Evolutionary conservation across 1,140 invertebrate species (phyloP).

Genomic region (Olivierus martensii): DNA sequence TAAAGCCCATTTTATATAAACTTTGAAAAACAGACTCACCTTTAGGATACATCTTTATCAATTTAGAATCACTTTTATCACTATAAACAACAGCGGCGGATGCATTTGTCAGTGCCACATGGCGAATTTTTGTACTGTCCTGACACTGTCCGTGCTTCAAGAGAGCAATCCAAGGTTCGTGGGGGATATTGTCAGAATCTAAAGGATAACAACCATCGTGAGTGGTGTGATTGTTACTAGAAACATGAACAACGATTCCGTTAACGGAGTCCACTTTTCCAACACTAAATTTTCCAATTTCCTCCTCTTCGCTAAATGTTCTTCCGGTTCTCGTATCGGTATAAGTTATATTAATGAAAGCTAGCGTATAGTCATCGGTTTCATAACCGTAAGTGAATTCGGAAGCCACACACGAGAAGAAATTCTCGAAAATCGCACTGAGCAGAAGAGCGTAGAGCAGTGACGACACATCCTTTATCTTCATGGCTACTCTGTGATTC

Average conservation of each 20-base stretch:
- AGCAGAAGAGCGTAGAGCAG: constrained; percentile 1
- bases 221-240: constrained; percentile 36
- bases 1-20: too few relatives aligned
- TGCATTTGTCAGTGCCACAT: constrained; percentile 51
- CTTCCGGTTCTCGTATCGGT: constrained; percentile 23
- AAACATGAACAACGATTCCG: constrained; percentile 45
- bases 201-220: constrained; percentile 49
- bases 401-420: constrained; percentile 1
- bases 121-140: constrained; percentile 57
- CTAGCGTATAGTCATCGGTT: constrained; percentile 25
- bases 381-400: constrained; percentile 18
- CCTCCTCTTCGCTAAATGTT: constrained; percentile 29
- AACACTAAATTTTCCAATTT: constrained; percentile 49
- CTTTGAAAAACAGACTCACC: constrained; percentile 6
- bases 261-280: constrained; percentile 43
- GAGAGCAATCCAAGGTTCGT: constrained; percentile 55
- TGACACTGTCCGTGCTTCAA: constrained; percentile 54
- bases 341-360: constrained; percentile 32
- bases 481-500: too few relatives aligned
- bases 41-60: constrained; percentile 17
- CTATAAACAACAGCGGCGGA: constrained; percentile 60
- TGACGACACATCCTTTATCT: too few relatives aligned
- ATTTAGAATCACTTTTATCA: constrained; percentile 33
- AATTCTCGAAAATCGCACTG: not conserved
- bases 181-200: constrained; percentile 26